A percentile compares a stretch with the other conserved stretches of the same genome.
These are phyloP conservation scores for Oreohelix idahoensis DNA, from an alignment of 1,140 invertebrate genomes.

Conservation along the genomic window DNA sequence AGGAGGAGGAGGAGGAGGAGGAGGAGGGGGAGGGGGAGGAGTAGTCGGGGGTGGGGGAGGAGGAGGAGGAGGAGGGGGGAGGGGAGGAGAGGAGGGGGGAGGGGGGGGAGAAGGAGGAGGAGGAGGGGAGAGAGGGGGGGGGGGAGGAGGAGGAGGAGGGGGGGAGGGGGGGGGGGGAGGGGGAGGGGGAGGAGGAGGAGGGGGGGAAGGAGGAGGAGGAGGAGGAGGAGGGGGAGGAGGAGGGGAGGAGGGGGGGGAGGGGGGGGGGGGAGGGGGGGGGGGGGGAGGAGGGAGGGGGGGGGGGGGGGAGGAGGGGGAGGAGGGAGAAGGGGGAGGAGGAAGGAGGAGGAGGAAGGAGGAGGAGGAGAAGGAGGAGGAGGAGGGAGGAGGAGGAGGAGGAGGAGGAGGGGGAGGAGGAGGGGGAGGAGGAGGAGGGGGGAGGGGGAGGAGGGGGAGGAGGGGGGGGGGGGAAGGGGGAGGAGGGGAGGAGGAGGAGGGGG, in stretches of 20 bases:
- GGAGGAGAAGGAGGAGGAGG: neutral
- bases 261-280: neutral
- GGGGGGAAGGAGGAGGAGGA: no score
- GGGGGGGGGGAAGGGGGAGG: neutral
- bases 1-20: neutral
- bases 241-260: neutral
- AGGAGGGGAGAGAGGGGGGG: neutral
- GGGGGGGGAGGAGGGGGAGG: neutral
- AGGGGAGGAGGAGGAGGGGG: neutral
- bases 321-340: neutral
- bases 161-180: neutral
- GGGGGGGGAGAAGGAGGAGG: neutral
- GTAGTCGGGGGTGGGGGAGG: no score
- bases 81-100: neutral
- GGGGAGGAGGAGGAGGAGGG: neutral
- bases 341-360: neutral
- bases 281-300: neutral
- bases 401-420: neutral
- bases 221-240: no score
- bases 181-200: no score
- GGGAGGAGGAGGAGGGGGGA: neutral
- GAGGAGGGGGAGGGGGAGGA: neutral
- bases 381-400: neutral
- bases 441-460: neutral
- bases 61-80: neutral